These are phyloP conservation scores for Himantopus leucocephalus DNA, from an alignment of 2,113 vertebrate genomes.

Conservation along the genomic window DNA sequence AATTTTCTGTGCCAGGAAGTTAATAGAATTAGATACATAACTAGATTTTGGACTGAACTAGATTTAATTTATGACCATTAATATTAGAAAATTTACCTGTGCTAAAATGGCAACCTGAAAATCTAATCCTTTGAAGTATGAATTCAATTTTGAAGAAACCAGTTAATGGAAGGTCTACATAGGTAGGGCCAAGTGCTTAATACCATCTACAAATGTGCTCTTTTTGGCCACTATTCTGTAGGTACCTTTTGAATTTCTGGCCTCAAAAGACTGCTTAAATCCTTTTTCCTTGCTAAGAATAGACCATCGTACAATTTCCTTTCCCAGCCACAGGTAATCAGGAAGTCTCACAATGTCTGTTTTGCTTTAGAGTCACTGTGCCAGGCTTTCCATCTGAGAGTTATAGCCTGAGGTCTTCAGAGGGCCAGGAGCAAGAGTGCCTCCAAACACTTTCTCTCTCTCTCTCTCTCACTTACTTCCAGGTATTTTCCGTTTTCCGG, in stretches of 20 bases:
- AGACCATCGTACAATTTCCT: not conserved
- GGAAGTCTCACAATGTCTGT: not conserved
- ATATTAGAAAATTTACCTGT: slow-evolving; percentile 44
- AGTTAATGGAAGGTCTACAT: not conserved
- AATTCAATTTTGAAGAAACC: slow-evolving; percentile 4
- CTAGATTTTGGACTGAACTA: not conserved
- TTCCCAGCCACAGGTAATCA: not conserved
- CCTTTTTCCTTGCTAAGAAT: not conserved
- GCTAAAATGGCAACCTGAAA: slow-evolving; percentile 33
- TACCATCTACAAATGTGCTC: not conserved
- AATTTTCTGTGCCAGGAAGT: not conserved
- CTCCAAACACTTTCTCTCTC: not conserved
- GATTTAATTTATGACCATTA: slow-evolving; percentile 46
- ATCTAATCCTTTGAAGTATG: slow-evolving; percentile 3
- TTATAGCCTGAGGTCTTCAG: not conserved
- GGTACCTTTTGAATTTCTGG: not conserved
- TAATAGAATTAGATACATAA: slow-evolving; percentile 46
- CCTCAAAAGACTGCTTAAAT: not conserved
- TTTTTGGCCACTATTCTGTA: not conserved
- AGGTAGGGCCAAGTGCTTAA: not conserved
- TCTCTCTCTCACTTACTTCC: not conserved
- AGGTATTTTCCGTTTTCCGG: not conserved
- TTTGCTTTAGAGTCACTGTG: not conserved
- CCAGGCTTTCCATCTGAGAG: not conserved
- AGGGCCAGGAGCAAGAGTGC: not conserved